Evolutionary conservation across 2,113 vertebrate species (phyloP).

Genomic region (Canis aureus): DNA sequence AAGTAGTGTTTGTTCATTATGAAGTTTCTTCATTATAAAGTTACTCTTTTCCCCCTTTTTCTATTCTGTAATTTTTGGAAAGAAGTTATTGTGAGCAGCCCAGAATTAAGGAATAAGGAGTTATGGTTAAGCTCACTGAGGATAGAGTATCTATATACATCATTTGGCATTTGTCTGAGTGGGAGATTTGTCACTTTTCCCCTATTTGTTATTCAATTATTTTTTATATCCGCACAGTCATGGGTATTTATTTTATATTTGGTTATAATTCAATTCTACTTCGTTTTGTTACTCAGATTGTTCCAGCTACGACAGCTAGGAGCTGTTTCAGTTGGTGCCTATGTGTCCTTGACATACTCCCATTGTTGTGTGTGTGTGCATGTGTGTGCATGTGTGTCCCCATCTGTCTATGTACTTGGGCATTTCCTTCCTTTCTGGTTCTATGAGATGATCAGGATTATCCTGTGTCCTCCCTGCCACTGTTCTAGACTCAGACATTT

Average conservation of each 20-base stretch:
- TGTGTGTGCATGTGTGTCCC: neutral
- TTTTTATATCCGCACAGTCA: neutral
- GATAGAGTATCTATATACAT: neutral
- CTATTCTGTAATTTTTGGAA: neutral
- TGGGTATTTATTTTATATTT: slow-evolving; percentile 14
- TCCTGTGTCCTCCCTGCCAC: neutral
- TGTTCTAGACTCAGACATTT: neutral
- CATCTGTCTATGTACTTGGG: neutral
- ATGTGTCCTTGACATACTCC: neutral
- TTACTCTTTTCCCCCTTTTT: neutral
- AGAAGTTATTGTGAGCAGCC: neutral
- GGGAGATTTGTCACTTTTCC: neutral
- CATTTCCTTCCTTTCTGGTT: neutral
- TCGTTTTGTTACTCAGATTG: neutral
- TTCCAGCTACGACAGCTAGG: neutral
- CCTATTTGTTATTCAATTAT: neutral
- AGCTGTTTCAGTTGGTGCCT: neutral
- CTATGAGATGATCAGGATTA: neutral
- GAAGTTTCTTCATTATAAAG: neutral
- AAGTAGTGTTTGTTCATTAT: too few relatives aligned
- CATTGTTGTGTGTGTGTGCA: neutral
- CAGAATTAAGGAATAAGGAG: neutral
- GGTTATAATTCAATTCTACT: neutral
- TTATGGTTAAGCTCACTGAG: neutral
- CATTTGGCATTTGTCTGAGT: neutral